Conservation (phyloP, 1,140 invertebrate species). For the Plectus sambesii region DNA sequence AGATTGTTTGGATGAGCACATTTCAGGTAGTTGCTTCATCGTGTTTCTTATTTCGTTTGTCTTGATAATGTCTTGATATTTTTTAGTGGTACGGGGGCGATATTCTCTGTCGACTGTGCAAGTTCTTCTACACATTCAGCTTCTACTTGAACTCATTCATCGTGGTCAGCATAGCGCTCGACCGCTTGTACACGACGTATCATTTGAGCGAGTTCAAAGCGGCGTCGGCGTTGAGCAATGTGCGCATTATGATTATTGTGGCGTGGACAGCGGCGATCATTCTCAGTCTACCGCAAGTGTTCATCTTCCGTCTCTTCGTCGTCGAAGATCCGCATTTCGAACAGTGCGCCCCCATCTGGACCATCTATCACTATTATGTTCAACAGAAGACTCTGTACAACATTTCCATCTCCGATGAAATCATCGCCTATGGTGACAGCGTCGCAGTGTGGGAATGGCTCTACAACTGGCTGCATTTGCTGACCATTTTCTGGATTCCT, state of each 20-base stretch:
- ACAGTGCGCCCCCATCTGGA: slow-evolving; percentile 41
- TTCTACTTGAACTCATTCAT: slow-evolving; percentile 44
- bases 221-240: slow-evolving; percentile 1
- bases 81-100: slow-evolving; percentile 43
- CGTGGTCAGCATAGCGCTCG: slow-evolving; percentile 41
- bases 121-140: slow-evolving; percentile 43
- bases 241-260: slow-evolving; percentile 12
- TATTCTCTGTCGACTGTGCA: slow-evolving; percentile 35
- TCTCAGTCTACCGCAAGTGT: slow-evolving; percentile 32
- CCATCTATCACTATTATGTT: no score
- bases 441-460: slow-evolving; percentile 27
- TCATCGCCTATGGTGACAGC: no score
- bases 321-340: slow-evolving; percentile 28
- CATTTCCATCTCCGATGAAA: slow-evolving; percentile 15
- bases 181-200: slow-evolving; percentile 37
- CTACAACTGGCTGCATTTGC: slow-evolving; percentile 35
- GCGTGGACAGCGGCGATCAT: slow-evolving; percentile 35
- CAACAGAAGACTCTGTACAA: no score
- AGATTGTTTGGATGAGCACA: slow-evolving; percentile 42
- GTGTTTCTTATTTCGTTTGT: slow-evolving; percentile 2
- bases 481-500: slow-evolving; percentile 43
- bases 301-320: slow-evolving; percentile 39
- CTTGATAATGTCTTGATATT: slow-evolving; percentile 9
- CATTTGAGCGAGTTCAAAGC: slow-evolving; percentile 28
- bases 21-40: slow-evolving; percentile 23